These are phyloP conservation scores for Microctenopoma stevenorrisi DNA, from an alignment of 2,797 vertebrate genomes.

Conservation along the genomic window DNA sequence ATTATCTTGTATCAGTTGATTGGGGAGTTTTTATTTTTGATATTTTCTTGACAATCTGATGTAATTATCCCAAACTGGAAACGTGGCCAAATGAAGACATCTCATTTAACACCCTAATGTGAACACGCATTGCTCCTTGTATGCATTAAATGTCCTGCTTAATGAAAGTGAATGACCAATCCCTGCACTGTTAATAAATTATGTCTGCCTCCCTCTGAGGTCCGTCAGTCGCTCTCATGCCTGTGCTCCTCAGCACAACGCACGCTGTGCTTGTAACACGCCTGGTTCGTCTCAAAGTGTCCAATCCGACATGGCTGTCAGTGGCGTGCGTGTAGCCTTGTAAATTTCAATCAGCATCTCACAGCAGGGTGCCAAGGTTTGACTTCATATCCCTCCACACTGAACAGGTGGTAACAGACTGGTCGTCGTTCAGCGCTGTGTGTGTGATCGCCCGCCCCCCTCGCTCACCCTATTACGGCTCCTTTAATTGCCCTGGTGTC, in stretches of 20 bases:
- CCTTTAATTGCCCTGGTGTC: conserved; percentile 78
- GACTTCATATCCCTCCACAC: conserved; percentile 69
- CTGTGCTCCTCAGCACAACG: conserved; percentile 6
- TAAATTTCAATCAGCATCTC: conserved; percentile 80
- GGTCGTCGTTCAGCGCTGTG: conserved; percentile 68
- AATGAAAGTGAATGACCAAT: neutral
- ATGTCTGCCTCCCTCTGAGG: conserved; percentile 2
- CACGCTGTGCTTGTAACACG: conserved; percentile 39
- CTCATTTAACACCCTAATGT: neutral
- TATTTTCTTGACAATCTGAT: neutral
- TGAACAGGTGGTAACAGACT: conserved; percentile 73
- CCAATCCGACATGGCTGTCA: conserved; percentile 69
- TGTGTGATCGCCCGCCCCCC: conserved; percentile 55
- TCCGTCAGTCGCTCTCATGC: conserved; percentile 7
- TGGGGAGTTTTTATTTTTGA: neutral
- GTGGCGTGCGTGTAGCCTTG: conserved; percentile 61
- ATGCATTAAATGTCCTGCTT: conserved; percentile 1
- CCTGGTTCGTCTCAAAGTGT: conserved; percentile 52
- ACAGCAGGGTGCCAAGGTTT: conserved; percentile 73
- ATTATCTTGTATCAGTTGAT: neutral
- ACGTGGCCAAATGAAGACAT: neutral
- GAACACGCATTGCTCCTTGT: neutral
- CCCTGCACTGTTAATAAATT: conserved; percentile 4
- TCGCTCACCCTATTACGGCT: conserved; percentile 61
- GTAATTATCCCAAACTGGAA: neutral